Base-by-base conservation (phyloP, 1,140 invertebrate species). In the Mactra quadrangularis region DNA sequence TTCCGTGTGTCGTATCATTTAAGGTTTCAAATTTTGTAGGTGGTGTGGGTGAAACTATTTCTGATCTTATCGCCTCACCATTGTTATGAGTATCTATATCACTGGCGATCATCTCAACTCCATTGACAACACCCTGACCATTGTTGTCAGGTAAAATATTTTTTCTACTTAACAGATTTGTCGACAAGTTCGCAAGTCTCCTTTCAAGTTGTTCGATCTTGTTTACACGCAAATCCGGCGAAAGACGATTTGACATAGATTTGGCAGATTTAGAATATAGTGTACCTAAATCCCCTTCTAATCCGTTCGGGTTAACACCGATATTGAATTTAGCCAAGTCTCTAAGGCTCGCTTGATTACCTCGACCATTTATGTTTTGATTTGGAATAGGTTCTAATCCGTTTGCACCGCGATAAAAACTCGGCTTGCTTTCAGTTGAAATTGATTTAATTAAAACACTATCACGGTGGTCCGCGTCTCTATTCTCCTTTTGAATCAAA, bases 111-210 rank as follows among this genome's bases (percentile, higher is more conserved):
- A 64, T 64, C 45, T 66, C 27, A 25, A 25, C 27, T 45, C 38
- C 35, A n/a, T 66, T 55, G 45, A 64, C 60, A 76, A 60, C 41
- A 60, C 38, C 22, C 31, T 25, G 41, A 31, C 59, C 19, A 52
- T 60, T 78, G 75, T 78, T 57, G 19, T 29, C 15, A 50, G 29
- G 59, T 27, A 78, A 52, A 78, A 78, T 66, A 66, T 78, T 78
- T 66, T 47, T 66, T 45, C 33, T 78, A 31, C 17, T 66, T 66
- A 50, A 52, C 59, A 78, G 59, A 66, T 78, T 78, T 64, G 47
- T 45, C 25, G 75, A 78, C 45, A 78, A 19, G 57, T 66, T 66
- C 19, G 38, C 75, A 52, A 64, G 59, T 78, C 33, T 47, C 27
- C 47, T 27, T 50, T 66, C 33, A 25, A 78, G 62, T 27, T 66